phyloP scores from a whole-genome alignment of 2,113 vertebrate genomes.

The Shinisaurus crocodilurus region DNA sequence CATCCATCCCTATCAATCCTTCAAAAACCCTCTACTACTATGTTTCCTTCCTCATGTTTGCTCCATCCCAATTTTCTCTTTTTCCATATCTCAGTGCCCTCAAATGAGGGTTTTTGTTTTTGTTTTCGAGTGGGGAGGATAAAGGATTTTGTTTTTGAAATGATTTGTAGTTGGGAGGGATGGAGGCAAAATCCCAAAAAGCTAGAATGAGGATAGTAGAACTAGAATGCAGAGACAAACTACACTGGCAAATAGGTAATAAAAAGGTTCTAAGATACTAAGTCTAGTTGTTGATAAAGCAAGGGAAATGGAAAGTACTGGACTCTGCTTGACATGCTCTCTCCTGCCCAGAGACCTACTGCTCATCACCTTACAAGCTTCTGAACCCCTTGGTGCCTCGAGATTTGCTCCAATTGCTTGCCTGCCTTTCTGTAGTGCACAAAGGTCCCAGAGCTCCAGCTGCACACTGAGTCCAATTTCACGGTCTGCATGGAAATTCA shows the following conservation, averaged over 20 bases:
- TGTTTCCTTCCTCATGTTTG: neutral
- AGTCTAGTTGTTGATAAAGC: neutral
- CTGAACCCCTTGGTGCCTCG: neutral
- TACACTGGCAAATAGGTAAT: neutral
- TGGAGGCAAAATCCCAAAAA: neutral
- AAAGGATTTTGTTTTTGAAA: neutral
- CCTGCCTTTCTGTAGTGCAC: neutral
- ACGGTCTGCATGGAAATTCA: slow-evolving; percentile 16
- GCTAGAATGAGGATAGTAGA: no score
- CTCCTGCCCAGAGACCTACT: neutral
- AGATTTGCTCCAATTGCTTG: neutral
- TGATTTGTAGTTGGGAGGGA: neutral
- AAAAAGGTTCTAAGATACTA: neutral
- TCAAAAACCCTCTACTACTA: neutral
- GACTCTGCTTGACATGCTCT: neutral
- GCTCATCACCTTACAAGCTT: neutral
- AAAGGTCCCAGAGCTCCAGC: slow-evolving; percentile 1
- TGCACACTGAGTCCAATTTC: slow-evolving; percentile 22
- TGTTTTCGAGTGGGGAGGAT: neutral
- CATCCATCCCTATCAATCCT: neutral
- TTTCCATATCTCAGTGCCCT: neutral
- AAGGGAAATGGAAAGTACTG: neutral
- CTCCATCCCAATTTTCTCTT: neutral
- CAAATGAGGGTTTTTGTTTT: neutral
- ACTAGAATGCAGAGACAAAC: neutral